A percentile compares a stretch with the other conserved stretches of the same genome.
Conservation (phyloP, 1,140 invertebrate genomes). For the Zophobas morio region DNA sequence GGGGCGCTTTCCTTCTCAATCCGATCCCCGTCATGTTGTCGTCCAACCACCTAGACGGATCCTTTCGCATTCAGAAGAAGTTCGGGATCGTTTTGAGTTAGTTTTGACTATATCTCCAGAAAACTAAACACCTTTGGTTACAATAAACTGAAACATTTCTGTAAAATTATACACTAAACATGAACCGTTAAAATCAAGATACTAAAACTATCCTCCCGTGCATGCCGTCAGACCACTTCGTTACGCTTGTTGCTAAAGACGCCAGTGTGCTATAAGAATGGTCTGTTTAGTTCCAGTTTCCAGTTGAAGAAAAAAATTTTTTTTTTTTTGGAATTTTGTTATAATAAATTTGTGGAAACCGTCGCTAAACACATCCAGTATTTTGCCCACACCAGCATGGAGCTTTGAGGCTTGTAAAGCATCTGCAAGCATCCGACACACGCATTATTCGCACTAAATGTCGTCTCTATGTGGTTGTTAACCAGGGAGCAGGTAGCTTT, state of each 20-base stretch:
- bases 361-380: constrained; percentile 11
- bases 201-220: constrained; percentile 55
- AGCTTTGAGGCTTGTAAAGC: constrained; percentile 29
- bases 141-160: constrained; percentile 55
- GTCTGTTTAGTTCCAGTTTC: constrained; percentile 25
- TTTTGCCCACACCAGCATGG: constrained; percentile 41
- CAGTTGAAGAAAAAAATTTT: constrained; percentile 4
- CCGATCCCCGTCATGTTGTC: constrained; percentile 1
- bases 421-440: constrained; percentile 30
- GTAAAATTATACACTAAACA: constrained; percentile 59
- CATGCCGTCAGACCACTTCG: constrained; percentile 45
- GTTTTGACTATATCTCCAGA: constrained; percentile 28
- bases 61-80: constrained; percentile 16
- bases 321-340: not conserved
- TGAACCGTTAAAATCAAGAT: constrained; percentile 57
- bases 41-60: constrained; percentile 1
- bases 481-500: constrained; percentile 35
- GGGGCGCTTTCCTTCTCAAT: constrained; percentile 19
- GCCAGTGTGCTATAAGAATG: not conserved
- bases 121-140: constrained; percentile 53
- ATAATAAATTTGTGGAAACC: not conserved
- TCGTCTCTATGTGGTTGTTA: constrained; percentile 28
- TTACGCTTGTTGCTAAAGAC: constrained; percentile 30
- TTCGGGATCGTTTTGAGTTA: constrained; percentile 33
- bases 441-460: constrained; percentile 40